Base-by-base conservation (phyloP, 2,888 invertebrate species). In the Germaria angustata region DNA sequence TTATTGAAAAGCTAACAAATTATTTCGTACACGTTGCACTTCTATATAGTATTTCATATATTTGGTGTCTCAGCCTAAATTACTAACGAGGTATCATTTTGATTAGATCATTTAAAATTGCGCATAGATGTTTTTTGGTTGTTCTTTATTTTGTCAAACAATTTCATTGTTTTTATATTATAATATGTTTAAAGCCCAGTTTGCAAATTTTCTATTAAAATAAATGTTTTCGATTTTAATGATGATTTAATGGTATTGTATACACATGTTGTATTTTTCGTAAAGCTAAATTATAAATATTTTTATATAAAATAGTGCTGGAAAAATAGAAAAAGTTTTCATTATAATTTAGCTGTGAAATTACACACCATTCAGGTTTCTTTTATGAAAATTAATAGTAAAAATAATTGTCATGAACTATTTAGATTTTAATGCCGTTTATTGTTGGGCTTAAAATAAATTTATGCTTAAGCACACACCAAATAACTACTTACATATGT, bases 201-300 rank as follows among this genome's bases (percentile, higher is more conserved):
- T 17, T 57, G 11, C 44, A 44, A 57, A 57, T 57, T 72, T 24
- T 72, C 36, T 59, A 61, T 61, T 72, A 41, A 72, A 72, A 61
- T 51, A 72, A 49, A 41, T 15, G 15, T 34, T 46, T 57, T 28
- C 0, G 41, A 41, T 41, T 51, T 61, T n/a, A 15, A 24, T 44
- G 36, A 34, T 44, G 2, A 34, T 46, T 46, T 34, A 44, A 7
- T 22, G 39, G 44, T 55, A 39, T 0, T 51, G 9, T 6, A 15
- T 39, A 17, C 39, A 39, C 51, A 13, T 41, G 28, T 68, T 28
- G 15, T 28, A 63, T 49, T 49, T 22, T 39, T 17, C 17, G 28
- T 53, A 24, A 55, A 57, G 36, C 15, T 9, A 44, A 13, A 22
- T 28, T 39, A 51, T 22, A 22, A 24, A 51, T 24, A 39, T 39